Base-by-base conservation (phyloP, 2,113 vertebrate species). In the Mustela nigripes region DNA sequence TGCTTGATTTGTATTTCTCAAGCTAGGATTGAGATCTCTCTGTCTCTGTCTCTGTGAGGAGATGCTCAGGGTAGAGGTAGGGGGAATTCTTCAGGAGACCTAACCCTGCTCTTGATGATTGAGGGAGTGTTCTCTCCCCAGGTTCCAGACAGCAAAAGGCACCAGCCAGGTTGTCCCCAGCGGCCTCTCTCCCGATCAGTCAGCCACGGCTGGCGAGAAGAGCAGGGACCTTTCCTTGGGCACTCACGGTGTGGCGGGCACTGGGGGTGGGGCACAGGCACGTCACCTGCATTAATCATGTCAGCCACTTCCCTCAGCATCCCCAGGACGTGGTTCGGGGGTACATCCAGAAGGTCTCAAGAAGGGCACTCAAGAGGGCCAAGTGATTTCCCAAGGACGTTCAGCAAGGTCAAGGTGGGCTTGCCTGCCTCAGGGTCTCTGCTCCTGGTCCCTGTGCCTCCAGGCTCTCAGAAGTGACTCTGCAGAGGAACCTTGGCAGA, bases 161-260 rank as follows among this genome's bases (percentile, higher is more conserved):
- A 74, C 45, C 33, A 15, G 19, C 11, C 33, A 16, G 71, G 33
- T 60, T n/a, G 7, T 11, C 24, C 53, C 42, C 56, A 36, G 71
- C 63, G 4, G 24, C 71, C 60, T 11, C 60, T 26, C 60, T 26
- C 60, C 62, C 19, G 45, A 28, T 60, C 7, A 19, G 87, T 58
- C 39, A 5, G 21, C 71, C 21, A 0, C 0, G 21, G 26, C 33
- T 2, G 56, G 4, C 39, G 56, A 62, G 12, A 24, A 62, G 3
- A 8, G 21, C 36, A 11, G 39, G n/a, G 22, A 6, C 50, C 50
- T 31, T 60, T 28, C 4, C 9, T 1, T 7, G 28, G 65, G 31
- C 11, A 0, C 79, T 67, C 48, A 4, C 9, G 0, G 3, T 7
- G 11, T 0, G 39, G 31, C 79, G 14, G 58, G 63, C 0, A 1